Conservation (phyloP, 2,113 vertebrate genomes). For the Athene noctua region DNA sequence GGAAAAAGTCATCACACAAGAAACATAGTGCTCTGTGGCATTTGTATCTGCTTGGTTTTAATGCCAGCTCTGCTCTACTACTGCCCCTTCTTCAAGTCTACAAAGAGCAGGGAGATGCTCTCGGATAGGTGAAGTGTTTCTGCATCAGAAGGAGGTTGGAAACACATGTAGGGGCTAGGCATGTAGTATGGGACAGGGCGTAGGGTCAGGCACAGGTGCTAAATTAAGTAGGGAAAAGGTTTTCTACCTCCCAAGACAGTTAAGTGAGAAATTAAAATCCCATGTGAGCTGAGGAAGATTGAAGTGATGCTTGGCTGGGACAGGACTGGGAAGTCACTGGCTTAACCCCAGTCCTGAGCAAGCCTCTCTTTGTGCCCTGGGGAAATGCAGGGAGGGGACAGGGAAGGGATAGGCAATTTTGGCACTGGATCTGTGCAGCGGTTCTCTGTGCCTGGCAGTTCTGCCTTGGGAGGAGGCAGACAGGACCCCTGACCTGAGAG, state of each 20-base stretch:
- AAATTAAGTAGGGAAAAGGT: background rate
- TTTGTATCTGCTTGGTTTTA: background rate
- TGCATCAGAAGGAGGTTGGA: background rate
- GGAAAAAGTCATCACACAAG: background rate
- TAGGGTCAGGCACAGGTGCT: background rate
- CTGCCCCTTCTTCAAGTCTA: background rate
- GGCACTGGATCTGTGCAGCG: background rate
- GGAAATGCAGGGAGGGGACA: fast-evolving
- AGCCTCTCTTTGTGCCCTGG: fast-evolving
- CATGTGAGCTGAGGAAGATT: background rate
- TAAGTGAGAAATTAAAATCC: background rate
- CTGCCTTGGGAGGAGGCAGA: background rate
- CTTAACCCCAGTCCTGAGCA: background rate
- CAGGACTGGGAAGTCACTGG: background rate
- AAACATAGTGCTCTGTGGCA: background rate
- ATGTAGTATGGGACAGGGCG: background rate
- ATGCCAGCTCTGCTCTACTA: background rate
- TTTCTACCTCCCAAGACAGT: background rate
- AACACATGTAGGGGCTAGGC: background rate
- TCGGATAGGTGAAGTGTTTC: background rate
- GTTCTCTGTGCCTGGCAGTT: background rate
- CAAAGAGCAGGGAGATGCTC: background rate
- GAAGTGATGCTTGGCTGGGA: background rate
- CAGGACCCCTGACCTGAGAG: background rate
- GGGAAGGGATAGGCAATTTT: background rate